These are phyloP conservation scores for Acanthochromis polyacanthus DNA, from an alignment of 2,113 vertebrate species.

Conservation along the genomic window DNA sequence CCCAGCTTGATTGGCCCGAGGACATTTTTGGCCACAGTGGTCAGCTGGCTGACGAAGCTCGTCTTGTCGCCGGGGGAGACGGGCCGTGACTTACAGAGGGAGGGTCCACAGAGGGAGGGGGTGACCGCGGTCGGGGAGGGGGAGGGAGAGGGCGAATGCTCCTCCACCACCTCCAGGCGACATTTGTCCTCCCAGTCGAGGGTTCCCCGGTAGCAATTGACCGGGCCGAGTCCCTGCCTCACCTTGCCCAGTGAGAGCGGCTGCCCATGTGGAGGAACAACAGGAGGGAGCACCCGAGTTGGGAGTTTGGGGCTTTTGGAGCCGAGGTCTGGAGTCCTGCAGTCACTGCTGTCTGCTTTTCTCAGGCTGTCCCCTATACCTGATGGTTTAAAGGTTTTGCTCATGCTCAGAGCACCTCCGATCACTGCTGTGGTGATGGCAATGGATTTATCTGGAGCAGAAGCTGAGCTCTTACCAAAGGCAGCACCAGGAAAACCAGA, in stretches of 20 bases:
- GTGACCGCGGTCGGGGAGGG: constrained; percentile 81
- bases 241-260: constrained; percentile 80
- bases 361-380: constrained; percentile 72
- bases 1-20: constrained; percentile 82
- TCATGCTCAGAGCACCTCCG: constrained; percentile 51
- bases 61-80: constrained; percentile 83
- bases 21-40: constrained; percentile 82
- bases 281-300: constrained; percentile 72
- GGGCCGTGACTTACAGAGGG: constrained; percentile 82
- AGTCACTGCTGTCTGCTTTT: constrained; percentile 69
- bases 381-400: constrained; percentile 74
- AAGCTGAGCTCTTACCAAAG: constrained; percentile 57
- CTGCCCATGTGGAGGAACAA: constrained; percentile 77
- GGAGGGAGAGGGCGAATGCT: constrained; percentile 87
- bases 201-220: constrained; percentile 85
- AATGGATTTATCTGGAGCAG: constrained; percentile 58
- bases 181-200: constrained; percentile 89
- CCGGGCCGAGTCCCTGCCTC: constrained; percentile 74
- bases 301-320: constrained; percentile 79
- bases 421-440: constrained; percentile 18
- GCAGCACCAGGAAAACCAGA: constrained; percentile 45
- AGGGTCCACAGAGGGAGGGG: constrained; percentile 82
- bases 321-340: constrained; percentile 78
- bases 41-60: constrained; percentile 82
- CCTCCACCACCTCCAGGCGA: constrained; percentile 90